Evolutionary conservation across 2,797 vertebrate species (phyloP).

Genomic region (Helicolenus hilgendorfi): DNA sequence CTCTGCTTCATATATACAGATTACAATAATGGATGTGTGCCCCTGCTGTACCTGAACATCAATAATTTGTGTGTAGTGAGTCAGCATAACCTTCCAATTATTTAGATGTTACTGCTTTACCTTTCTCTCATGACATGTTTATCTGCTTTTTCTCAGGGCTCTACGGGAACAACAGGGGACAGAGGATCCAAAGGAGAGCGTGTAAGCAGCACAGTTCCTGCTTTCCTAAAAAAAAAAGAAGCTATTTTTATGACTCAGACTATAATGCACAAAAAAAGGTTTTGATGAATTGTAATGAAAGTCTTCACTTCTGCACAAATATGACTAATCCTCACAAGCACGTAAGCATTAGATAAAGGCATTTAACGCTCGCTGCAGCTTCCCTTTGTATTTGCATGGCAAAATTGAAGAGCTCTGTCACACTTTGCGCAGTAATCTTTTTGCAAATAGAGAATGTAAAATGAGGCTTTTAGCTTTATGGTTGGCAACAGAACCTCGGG

Average conservation of each 20-base stretch:
- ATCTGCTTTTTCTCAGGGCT: constrained; percentile 88
- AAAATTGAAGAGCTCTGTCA: constrained; percentile 69
- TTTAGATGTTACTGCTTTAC: neutral
- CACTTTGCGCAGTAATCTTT: constrained; percentile 63
- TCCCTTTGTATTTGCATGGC: constrained; percentile 62
- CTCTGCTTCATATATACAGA: neutral
- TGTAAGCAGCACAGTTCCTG: constrained; percentile 85
- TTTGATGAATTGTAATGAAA: constrained; percentile 76
- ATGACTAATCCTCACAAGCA: constrained; percentile 76
- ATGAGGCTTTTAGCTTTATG: constrained; percentile 54
- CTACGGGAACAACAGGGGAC: constrained; percentile 93
- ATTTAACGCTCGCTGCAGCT: constrained; percentile 68
- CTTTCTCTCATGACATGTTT: neutral
- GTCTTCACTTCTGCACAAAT: constrained; percentile 68
- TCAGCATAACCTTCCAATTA: constrained; percentile 10
- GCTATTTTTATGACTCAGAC: constrained; percentile 30
- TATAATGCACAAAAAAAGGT: constrained; percentile 31
- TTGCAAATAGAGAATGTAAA: constrained; percentile 63
- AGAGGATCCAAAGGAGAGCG: constrained; percentile 99
- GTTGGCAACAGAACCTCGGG: constrained; percentile 37
- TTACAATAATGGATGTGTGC: neutral
- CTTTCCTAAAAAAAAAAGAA: constrained; percentile 37
- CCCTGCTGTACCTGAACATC: constrained; percentile 16
- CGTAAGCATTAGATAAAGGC: constrained; percentile 74
- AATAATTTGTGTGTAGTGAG: neutral